These are phyloP conservation scores for Ancistrus triradiatus DNA, from an alignment of 2,113 vertebrate genomes.

Conservation along the genomic window DNA sequence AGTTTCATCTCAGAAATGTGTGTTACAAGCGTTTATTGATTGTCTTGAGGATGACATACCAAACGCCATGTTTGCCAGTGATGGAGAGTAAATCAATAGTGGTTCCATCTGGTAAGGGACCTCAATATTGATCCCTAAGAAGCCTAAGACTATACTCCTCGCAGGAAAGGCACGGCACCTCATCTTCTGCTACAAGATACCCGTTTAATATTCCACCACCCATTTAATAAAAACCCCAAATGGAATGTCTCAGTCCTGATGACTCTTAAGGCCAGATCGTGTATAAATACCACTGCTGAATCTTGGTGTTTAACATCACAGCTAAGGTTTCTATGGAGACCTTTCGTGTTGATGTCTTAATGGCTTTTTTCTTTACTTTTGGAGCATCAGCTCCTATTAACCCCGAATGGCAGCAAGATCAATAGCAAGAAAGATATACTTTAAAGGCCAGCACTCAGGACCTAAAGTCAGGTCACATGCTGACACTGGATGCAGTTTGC, in stretches of 20 bases:
- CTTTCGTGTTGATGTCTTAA: constrained; percentile 53
- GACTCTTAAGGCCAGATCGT: constrained; percentile 44
- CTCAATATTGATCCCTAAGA: constrained; percentile 64
- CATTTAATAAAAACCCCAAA: constrained; percentile 53
- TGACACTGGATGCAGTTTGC: constrained; percentile 56
- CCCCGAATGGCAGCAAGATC: constrained; percentile 54
- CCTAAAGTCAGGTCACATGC: constrained; percentile 59
- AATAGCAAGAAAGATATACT: constrained; percentile 43
- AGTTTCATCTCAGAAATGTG: constrained; percentile 57
- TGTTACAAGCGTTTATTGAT: constrained; percentile 67
- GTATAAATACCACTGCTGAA: constrained; percentile 48
- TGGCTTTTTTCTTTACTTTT: constrained; percentile 64
- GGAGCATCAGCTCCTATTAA: constrained; percentile 70
- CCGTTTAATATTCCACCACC: constrained; percentile 13
- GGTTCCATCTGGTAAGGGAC: constrained; percentile 67
- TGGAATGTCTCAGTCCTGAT: constrained; percentile 30
- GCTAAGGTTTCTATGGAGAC: constrained; percentile 38
- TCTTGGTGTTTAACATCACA: constrained; percentile 35
- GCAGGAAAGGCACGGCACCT: constrained; percentile 33
- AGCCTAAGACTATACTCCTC: constrained; percentile 44
- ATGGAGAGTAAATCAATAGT: constrained; percentile 65
- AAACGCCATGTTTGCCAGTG: constrained; percentile 63
- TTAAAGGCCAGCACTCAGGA: constrained; percentile 58
- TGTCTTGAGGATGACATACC: constrained; percentile 63
- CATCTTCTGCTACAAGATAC: constrained; percentile 46